Conservation (phyloP, 2,888 invertebrate genomes). For the Erebia epiphron region DNA sequence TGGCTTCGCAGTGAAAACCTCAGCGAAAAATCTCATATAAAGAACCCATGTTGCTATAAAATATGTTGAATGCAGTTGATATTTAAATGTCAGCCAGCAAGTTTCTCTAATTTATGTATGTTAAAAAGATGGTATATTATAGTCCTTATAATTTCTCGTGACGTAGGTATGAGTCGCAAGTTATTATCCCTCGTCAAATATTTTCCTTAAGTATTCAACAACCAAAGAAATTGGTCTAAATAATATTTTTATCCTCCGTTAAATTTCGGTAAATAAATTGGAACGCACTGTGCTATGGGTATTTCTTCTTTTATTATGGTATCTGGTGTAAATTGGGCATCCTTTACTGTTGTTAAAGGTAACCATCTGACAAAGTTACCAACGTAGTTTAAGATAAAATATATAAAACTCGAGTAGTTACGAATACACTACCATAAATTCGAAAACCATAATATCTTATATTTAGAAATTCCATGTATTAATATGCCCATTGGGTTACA, state of each 20-base stretch:
- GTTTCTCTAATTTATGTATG: too few relatives aligned
- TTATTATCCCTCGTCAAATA: constrained; percentile 23
- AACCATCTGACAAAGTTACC: too few relatives aligned
- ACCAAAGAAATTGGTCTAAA: constrained; percentile 2
- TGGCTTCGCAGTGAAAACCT: too few relatives aligned
- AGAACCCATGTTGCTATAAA: too few relatives aligned
- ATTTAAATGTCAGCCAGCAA: too few relatives aligned
- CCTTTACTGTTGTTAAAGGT: too few relatives aligned
- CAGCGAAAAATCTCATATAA: too few relatives aligned
- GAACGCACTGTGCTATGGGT: background rate
- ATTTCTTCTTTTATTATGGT: background rate
- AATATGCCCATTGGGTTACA: background rate
- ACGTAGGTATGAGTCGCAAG: constrained; percentile 12
- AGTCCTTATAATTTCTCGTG: constrained; percentile 17
- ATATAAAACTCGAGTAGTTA: too few relatives aligned
- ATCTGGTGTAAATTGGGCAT: too few relatives aligned
- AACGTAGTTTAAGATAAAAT: too few relatives aligned
- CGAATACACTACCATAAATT: too few relatives aligned
- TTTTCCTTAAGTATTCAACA: constrained; percentile 6
- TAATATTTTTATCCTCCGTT: constrained; percentile 3
- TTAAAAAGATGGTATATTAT: background rate
- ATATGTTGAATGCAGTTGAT: too few relatives aligned
- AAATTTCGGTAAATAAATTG: background rate
- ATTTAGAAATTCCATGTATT: background rate
- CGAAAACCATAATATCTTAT: background rate